These are phyloP conservation scores for Cheirogaleus medius DNA, from an alignment of 2,113 vertebrate species.

Conservation along the genomic window DNA sequence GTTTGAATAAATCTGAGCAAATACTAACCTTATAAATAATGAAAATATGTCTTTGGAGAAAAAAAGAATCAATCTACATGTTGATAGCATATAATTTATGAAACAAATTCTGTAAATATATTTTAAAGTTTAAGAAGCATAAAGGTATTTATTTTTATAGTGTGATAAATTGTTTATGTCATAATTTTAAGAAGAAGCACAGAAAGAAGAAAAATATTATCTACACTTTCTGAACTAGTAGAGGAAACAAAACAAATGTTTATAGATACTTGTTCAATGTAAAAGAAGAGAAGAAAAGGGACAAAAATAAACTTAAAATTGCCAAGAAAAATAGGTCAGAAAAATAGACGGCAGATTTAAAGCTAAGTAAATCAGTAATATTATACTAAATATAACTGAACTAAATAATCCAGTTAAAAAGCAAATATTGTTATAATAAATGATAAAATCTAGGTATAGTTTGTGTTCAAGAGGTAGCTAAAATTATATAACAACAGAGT, in stretches of 20 bases:
- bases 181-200: background rate
- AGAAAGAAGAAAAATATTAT: background rate
- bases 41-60: background rate
- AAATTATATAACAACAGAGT: background rate
- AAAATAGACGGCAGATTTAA: background rate
- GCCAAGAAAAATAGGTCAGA: background rate
- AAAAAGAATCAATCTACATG: background rate
- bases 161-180: background rate
- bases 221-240: background rate
- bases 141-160: background rate
- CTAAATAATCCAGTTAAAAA: background rate
- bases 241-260: background rate
- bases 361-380: background rate
- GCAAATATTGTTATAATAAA: background rate
- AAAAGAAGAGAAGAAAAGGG: background rate
- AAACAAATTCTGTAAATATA: background rate
- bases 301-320: background rate
- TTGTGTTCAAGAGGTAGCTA: background rate
- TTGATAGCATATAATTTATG: background rate
- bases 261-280: background rate
- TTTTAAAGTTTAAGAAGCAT: background rate
- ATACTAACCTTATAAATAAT: background rate
- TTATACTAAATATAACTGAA: background rate
- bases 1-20: background rate
- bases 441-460: background rate